Percentiles rank a stretch among this genome's conserved stretches.
Conservation (phyloP, 2,113 vertebrate species). For the Gallinago media region DNA sequence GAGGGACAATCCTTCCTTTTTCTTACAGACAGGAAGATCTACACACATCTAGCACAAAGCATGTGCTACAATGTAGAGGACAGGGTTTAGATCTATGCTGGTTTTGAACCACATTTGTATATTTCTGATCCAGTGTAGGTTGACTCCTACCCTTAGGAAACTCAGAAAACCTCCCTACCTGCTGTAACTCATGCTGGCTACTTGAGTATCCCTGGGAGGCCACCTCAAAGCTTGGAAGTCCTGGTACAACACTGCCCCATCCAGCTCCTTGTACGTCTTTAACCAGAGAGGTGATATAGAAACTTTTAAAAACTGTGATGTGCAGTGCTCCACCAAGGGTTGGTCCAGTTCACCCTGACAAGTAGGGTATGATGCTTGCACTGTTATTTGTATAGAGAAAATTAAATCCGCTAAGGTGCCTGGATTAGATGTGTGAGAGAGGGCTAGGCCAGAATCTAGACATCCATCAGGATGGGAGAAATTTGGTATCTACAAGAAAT, state of each 20-base stretch:
- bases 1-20: not conserved
- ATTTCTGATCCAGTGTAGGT: not conserved
- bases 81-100: not conserved
- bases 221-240: not conserved
- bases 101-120: not conserved
- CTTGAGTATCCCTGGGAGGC: not conserved
- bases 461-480: not conserved
- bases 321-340: not conserved
- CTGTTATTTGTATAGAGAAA: not conserved
- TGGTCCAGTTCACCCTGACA: not conserved
- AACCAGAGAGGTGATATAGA: not conserved
- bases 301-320: not conserved
- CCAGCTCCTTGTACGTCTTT: not conserved
- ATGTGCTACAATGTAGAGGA: not conserved
- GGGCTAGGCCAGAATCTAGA: not conserved
- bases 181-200: not conserved
- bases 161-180: not conserved
- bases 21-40: not conserved
- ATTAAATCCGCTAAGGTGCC: not conserved
- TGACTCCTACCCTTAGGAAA: not conserved
- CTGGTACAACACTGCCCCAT: not conserved
- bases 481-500: not conserved
- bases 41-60: not conserved
- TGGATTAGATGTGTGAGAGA: not conserved
- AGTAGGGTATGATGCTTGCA: not conserved